Conservation (phyloP, 2,113 vertebrate species). For the Cettia cetti region DNA sequence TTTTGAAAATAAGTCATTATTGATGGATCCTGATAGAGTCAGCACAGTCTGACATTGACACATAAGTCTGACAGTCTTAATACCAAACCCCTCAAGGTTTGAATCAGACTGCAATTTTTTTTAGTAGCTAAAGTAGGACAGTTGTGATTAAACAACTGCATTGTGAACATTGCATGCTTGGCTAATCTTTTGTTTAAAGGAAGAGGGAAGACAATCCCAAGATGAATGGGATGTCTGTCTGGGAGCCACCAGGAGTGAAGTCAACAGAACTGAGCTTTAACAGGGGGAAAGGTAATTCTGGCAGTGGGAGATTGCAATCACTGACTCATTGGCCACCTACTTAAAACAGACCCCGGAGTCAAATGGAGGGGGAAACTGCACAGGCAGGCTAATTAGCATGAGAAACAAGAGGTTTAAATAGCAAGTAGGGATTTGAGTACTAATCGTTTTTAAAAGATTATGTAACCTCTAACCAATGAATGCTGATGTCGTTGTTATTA, state of each 20-base stretch:
- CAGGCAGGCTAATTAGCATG: background rate
- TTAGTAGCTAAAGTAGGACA: accelerated
- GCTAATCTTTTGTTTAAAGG: background rate
- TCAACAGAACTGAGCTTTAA: background rate
- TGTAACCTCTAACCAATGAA: background rate
- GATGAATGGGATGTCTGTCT: background rate
- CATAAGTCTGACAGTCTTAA: background rate
- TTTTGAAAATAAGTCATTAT: background rate
- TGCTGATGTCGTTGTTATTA: background rate
- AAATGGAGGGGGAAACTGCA: background rate
- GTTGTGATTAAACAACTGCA: background rate
- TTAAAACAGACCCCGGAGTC: background rate
- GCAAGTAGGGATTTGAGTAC: background rate
- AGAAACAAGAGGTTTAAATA: background rate
- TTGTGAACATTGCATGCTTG: background rate
- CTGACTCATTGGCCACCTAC: background rate
- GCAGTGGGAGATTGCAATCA: background rate
- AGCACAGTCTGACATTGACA: background rate
- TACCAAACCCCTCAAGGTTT: background rate
- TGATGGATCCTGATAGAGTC: background rate
- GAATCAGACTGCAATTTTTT: background rate
- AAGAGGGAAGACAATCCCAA: background rate
- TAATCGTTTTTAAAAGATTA: background rate
- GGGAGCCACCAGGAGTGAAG: background rate
- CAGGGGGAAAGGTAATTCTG: background rate